Evolutionary conservation across 2,888 invertebrate species (phyloP).

Genomic region (Hydrotaea cyrtoneurina): DNA sequence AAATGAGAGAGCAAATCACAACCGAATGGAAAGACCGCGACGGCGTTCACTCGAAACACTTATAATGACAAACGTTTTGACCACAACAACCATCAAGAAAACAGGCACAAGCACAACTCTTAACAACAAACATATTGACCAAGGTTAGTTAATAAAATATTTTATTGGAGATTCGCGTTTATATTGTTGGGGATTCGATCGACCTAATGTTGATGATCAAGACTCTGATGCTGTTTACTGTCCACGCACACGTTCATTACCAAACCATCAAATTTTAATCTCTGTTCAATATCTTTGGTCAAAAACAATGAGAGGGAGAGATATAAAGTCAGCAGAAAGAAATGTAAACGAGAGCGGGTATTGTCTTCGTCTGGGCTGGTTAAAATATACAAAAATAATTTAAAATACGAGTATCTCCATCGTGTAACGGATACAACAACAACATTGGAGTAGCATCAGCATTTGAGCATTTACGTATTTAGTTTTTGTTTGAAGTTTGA

Average conservation of each 20-base stretch:
- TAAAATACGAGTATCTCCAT: conserved; percentile 22
- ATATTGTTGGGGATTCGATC: background rate
- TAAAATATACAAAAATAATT: conserved; percentile 59
- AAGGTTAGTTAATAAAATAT: conserved; percentile 57
- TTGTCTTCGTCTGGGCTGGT: background rate
- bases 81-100: background rate
- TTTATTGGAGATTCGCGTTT: conserved; percentile 17
- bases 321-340: background rate
- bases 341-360: background rate
- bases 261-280: background rate
- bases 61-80: conserved; percentile 20
- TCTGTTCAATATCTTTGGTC: conserved; percentile 33
- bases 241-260: background rate
- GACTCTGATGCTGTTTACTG: background rate
- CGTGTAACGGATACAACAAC: background rate
- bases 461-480: conserved; percentile 31
- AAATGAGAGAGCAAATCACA: conserved; percentile 5
- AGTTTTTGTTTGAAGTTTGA: conserved; percentile 34
- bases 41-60: conserved; percentile 2
- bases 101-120: background rate
- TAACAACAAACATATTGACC: conserved; percentile 55
- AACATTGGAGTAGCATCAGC: background rate
- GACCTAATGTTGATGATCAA: conserved; percentile 6
- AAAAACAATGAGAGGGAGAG: conserved; percentile 13
- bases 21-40: background rate